Evolutionary conservation across 1,140 invertebrate genomes (phyloP).

Genomic region (Leptinotarsa defecta): DNA sequence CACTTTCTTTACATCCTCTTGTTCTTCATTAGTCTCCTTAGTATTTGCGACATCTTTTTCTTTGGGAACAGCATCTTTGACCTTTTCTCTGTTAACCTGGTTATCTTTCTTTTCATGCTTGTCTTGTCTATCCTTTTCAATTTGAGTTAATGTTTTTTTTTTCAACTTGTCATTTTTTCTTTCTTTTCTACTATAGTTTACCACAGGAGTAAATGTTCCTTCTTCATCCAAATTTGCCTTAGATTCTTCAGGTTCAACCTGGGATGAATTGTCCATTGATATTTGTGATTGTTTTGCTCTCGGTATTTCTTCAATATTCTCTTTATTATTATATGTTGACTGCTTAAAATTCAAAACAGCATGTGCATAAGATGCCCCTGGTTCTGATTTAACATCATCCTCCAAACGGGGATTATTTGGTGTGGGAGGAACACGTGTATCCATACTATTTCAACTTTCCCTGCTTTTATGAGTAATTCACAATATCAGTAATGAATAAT

Average conservation of each 20-base stretch:
- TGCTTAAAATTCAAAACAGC: conserved; percentile 53
- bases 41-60: conserved; percentile 45
- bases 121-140: conserved; percentile 35
- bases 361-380: conserved; percentile 51
- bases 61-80: conserved; percentile 16
- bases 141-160: conserved; percentile 40
- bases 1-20: conserved; percentile 58
- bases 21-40: conserved; percentile 43
- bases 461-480: conserved; percentile 27
- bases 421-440: conserved; percentile 40
- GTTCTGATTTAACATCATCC: conserved; percentile 35
- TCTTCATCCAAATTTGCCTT: conserved; percentile 54
- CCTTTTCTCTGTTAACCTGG: conserved; percentile 32
- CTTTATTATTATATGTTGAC: conserved; percentile 40
- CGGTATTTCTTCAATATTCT: conserved; percentile 42
- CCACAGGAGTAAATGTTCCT: conserved; percentile 59
- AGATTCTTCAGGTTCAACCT: conserved; percentile 23
- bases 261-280: conserved; percentile 31
- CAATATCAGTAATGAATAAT: conserved; percentile 39
- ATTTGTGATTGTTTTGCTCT: conserved; percentile 33
- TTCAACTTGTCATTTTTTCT: conserved; percentile 55
- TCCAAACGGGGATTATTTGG: conserved; percentile 34
- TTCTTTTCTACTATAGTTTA: conserved; percentile 59
- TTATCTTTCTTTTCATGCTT: conserved; percentile 38
- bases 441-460: conserved; percentile 39